A percentile compares a stretch with the other conserved stretches of the same genome.
These are phyloP conservation scores for Clarias macrocephalus DNA, from an alignment of 2,113 vertebrate species.

Conservation along the genomic window DNA sequence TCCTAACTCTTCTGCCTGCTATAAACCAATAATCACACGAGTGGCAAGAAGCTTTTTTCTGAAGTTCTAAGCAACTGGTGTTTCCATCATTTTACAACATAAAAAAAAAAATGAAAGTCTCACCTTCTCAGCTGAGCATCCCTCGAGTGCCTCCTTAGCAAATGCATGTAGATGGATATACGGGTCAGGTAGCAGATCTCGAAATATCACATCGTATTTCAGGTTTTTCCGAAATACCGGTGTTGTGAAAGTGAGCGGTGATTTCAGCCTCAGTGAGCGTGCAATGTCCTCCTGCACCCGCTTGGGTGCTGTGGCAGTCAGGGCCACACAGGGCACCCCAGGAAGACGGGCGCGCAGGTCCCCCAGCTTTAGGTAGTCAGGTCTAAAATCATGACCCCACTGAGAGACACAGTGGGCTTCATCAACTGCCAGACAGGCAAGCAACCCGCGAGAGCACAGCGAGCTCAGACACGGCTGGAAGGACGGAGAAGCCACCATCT, in stretches of 20 bases:
- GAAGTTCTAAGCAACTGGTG: not conserved
- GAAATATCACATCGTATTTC: slow-evolving; percentile 90
- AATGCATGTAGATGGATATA: slow-evolving; percentile 83
- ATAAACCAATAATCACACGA: not conserved
- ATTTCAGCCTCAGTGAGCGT: slow-evolving; percentile 72
- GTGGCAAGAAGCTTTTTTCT: not conserved
- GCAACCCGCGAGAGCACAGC: slow-evolving; percentile 78
- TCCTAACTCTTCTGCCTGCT: not conserved
- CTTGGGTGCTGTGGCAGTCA: slow-evolving; percentile 90
- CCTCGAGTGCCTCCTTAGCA: slow-evolving; percentile 78
- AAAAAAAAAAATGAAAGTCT: not conserved
- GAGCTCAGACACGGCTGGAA: slow-evolving; percentile 85
- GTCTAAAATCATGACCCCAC: slow-evolving; percentile 97
- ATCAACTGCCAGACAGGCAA: slow-evolving; percentile 90
- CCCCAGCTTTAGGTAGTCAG: slow-evolving; percentile 91
- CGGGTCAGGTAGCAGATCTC: slow-evolving; percentile 83
- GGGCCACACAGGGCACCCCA: slow-evolving; percentile 80
- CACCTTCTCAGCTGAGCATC: slow-evolving; percentile 46
- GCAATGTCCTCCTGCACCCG: slow-evolving; percentile 88
- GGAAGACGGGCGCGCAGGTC: slow-evolving; percentile 75
- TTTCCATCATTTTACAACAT: not conserved
- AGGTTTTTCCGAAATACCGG: slow-evolving; percentile 93
- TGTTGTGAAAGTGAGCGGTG: slow-evolving; percentile 79
- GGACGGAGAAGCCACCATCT: slow-evolving; percentile 88
- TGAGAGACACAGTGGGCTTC: slow-evolving; percentile 98